These are phyloP conservation scores for Sarcophaga caerulescens DNA, from an alignment of 2,888 invertebrate species.

Conservation along the genomic window DNA sequence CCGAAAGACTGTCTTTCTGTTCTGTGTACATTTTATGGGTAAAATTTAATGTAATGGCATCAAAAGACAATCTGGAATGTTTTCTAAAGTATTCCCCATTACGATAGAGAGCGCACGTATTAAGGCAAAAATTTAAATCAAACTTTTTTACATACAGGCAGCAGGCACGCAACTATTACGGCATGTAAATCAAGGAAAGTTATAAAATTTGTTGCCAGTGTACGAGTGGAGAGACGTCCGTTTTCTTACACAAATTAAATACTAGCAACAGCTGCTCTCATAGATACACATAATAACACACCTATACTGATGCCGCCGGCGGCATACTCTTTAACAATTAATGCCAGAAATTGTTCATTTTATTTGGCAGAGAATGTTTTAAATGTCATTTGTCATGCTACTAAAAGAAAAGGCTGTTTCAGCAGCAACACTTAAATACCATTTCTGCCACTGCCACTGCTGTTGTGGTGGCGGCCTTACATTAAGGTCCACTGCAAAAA, in stretches of 20 bases:
- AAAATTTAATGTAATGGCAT: too few species aligned
- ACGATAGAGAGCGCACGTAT: too few species aligned
- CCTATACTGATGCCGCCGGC: neutral
- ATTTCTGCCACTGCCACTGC: neutral
- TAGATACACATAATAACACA: constrained; percentile 36
- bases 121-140: too few species aligned
- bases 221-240: neutral
- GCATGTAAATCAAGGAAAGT: neutral
- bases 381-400: constrained; percentile 64
- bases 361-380: constrained; percentile 32
- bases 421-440: constrained; percentile 10
- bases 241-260: constrained; percentile 40
- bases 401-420: neutral
- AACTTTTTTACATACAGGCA: too few species aligned
- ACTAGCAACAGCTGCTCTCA: constrained; percentile 55
- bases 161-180: too few species aligned
- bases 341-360: constrained; percentile 26
- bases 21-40: too few species aligned
- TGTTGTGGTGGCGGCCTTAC: too few species aligned
- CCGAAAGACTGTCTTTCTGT: too few species aligned
- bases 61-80: too few species aligned
- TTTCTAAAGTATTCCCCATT: too few species aligned
- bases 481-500: too few species aligned
- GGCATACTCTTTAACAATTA: constrained; percentile 22
- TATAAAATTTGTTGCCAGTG: neutral